phyloP scores from a whole-genome alignment of 2,113 vertebrate species.

The Dromiciops gliroides region DNA sequence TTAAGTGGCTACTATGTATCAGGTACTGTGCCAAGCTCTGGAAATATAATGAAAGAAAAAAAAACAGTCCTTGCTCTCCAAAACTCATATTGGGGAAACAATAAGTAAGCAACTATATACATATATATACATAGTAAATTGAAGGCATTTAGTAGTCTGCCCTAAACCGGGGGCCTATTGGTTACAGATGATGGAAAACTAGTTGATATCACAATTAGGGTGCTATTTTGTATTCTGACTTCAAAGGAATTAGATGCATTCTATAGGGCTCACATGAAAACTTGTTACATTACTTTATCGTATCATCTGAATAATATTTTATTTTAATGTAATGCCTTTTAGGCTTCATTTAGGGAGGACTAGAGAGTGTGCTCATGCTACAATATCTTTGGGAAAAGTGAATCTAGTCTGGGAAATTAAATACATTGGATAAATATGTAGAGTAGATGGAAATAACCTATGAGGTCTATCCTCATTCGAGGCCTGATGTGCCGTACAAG shows the following conservation, averaged over 20 bases:
- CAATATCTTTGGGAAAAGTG: constrained; percentile 38
- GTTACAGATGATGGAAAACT: neutral
- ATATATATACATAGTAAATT: neutral
- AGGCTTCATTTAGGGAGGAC: constrained; percentile 56
- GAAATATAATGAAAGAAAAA: neutral
- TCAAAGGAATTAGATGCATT: neutral
- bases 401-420: constrained; percentile 42
- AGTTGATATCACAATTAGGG: neutral
- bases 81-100: neutral
- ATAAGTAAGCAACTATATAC: neutral
- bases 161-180: neutral
- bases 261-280: neutral
- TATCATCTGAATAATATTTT: constrained; percentile 43
- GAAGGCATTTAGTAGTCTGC: neutral
- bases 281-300: neutral
- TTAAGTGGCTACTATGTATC: neutral
- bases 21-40: neutral
- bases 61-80: neutral
- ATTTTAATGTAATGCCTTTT: constrained; percentile 27
- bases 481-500: constrained; percentile 41
- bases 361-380: constrained; percentile 30
- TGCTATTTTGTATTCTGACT: neutral
- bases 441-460: constrained; percentile 35
- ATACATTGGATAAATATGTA: constrained; percentile 44
- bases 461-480: constrained; percentile 51